phyloP scores from a whole-genome alignment of 2,888 invertebrate species.

The Watsonalla binaria region DNA sequence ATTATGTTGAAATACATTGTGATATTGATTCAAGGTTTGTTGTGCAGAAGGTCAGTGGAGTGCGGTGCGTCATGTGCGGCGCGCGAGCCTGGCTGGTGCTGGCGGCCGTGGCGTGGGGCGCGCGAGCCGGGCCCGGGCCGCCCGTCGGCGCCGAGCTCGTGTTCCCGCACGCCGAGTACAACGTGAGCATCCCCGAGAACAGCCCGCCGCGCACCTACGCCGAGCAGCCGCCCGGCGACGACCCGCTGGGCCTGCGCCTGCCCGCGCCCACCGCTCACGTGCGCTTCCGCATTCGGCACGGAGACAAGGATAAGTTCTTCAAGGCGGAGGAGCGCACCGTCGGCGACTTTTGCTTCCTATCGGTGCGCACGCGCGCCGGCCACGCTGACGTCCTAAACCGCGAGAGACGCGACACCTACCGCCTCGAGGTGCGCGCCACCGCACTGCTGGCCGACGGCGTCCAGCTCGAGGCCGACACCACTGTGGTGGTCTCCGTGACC shows the following conservation, averaged over 20 bases:
- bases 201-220: conserved; percentile 93
- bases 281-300: conserved; percentile 91
- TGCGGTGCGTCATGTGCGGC: conserved; percentile 14
- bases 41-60: conserved; percentile 4
- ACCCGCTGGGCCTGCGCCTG: conserved; percentile 87
- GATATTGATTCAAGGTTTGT: not conserved
- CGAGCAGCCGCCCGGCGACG: conserved; percentile 82
- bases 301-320: conserved; percentile 94
- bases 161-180: conserved; percentile 88
- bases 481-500: conserved; percentile 84
- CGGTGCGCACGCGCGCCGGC: conserved; percentile 92
- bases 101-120: conserved; percentile 49
- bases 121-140: conserved; percentile 47
- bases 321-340: conserved; percentile 93
- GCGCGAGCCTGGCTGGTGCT: conserved; percentile 50
- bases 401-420: conserved; percentile 91
- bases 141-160: conserved; percentile 58
- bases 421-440: conserved; percentile 84
- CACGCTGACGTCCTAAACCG: conserved; percentile 94
- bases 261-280: conserved; percentile 72
- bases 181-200: conserved; percentile 95
- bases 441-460: conserved; percentile 78
- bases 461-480: conserved; percentile 83
- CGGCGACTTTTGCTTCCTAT: conserved; percentile 96
- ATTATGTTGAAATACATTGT: too few species aligned